Conservation (phyloP, 2,113 vertebrate species). For the Antennarius striatus region DNA sequence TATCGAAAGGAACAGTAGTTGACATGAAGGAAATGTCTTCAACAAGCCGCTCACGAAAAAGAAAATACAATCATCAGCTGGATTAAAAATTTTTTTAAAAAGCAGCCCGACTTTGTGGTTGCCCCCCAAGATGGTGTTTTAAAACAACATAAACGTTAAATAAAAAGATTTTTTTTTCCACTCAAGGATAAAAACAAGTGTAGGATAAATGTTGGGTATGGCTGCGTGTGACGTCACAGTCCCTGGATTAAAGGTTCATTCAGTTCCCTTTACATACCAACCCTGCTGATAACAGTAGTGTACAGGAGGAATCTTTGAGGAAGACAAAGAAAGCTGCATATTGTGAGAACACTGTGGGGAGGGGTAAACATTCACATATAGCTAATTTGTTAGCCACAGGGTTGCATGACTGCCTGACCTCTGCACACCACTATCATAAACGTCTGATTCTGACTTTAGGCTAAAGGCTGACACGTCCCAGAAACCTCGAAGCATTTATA, state of each 20-base stretch:
- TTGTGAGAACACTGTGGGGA: constrained; percentile 24
- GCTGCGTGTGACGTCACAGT: constrained; percentile 29
- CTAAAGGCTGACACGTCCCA: too few species aligned
- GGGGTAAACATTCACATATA: constrained; percentile 11
- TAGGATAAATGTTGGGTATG: constrained; percentile 13
- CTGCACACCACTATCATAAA: background rate
- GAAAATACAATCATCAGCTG: constrained; percentile 71
- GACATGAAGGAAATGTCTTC: constrained; percentile 37
- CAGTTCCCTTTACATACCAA: constrained; percentile 54
- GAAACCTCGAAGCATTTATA: background rate
- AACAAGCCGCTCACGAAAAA: constrained; percentile 50
- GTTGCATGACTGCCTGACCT: background rate
- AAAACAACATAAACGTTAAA: constrained; percentile 36
- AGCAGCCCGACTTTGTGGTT: constrained; percentile 34
- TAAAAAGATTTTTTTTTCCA: background rate
- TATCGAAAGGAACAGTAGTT: constrained; percentile 54
- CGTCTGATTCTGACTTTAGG: background rate
- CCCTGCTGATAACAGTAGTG: constrained; percentile 52
- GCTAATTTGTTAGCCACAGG: constrained; percentile 11
- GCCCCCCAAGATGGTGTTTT: constrained; percentile 35
- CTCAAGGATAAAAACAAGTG: constrained; percentile 1
- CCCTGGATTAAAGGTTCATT: constrained; percentile 26
- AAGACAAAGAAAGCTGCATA: constrained; percentile 51
- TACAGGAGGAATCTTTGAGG: constrained; percentile 33
- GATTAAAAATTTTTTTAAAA: constrained; percentile 22